Evolutionary conservation across 2,888 invertebrate species (phyloP), one percentile per base, ranked within the genome.

Genomic region (Rotaria macrura): DNA sequence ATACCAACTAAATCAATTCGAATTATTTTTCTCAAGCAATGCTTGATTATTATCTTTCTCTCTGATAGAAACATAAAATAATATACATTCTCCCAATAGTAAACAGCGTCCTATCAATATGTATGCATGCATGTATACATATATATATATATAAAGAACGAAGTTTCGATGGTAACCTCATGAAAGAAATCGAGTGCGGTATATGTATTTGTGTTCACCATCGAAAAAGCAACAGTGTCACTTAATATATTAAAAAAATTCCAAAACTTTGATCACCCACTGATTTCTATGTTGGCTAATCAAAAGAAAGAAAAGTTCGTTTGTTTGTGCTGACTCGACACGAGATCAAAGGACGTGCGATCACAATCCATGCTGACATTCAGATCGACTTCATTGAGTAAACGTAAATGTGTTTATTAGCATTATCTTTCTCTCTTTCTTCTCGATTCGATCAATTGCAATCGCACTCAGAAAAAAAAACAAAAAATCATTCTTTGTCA

Each of bases 341-440:
- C 65, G 65, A 65, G 65, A 65, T 65, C 65, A 65, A 65, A 65
- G 65, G 34, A 65, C 38, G 34, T 65, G 65, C 65, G 65, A 65
- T 65, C 65, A 34, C 65, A 65, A 65, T 65, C 38, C 65, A 65
- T 34, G 34, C 65, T 65, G 65, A 65, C 65, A 65, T 65, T 65
- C 65, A 65, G 34, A 65, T 65, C 65, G 65, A 34, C 65, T 65
- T 34, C 34, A 65, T 65, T 65, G 65, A 38, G 65, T 34, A 65
- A 65, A 65, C 29, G 65, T 29, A 34, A 65, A 65, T 65, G 65
- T 65, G 20, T 65, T 65, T 34, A 65, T 65, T 65, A 65, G 65
- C 65, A 65, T 65, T 65, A 65, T 65, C 65, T 34, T 65, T 52
- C 49, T 52, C 23, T 52, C 7, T 54, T 65, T 65, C 65, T 65